phyloP scores from a whole-genome alignment of 2,113 vertebrate species.

The Arvicanthis niloticus region DNA sequence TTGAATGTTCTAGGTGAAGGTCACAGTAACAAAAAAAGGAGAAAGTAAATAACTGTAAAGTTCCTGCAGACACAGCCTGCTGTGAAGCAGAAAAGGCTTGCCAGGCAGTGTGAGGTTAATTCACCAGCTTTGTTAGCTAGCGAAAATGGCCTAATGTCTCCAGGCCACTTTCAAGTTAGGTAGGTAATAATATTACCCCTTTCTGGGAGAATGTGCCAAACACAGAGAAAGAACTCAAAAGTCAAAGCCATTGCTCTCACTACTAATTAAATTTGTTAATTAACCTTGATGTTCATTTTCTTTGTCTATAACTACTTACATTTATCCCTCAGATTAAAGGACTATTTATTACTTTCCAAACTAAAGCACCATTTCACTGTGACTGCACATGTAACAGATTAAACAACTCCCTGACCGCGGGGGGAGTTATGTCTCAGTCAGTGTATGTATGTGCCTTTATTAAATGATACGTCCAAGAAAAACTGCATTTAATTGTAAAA shows the following conservation, averaged over 20 bases:
- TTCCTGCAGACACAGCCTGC: background rate
- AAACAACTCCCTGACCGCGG: background rate
- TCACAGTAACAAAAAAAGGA: background rate
- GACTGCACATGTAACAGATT: background rate
- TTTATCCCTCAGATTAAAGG: background rate
- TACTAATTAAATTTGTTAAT: slow-evolving; percentile 36
- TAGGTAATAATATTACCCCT: background rate
- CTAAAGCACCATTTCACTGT: background rate
- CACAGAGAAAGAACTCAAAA: background rate
- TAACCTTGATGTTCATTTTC: background rate
- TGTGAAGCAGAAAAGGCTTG: background rate
- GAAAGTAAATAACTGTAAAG: background rate
- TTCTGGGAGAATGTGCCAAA: background rate
- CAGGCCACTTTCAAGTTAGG: background rate
- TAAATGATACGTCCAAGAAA: background rate
- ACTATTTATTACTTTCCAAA: background rate
- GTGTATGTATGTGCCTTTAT: background rate
- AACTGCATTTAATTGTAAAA: background rate
- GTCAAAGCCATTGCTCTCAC: background rate
- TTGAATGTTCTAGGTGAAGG: background rate
- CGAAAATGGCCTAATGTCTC: background rate
- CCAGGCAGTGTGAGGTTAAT: background rate
- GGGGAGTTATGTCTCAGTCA: background rate
- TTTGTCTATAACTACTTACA: background rate
- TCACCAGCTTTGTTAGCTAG: background rate